Evolutionary conservation across 2,113 vertebrate species (phyloP).

Genomic region (Alectura lathami): DNA sequence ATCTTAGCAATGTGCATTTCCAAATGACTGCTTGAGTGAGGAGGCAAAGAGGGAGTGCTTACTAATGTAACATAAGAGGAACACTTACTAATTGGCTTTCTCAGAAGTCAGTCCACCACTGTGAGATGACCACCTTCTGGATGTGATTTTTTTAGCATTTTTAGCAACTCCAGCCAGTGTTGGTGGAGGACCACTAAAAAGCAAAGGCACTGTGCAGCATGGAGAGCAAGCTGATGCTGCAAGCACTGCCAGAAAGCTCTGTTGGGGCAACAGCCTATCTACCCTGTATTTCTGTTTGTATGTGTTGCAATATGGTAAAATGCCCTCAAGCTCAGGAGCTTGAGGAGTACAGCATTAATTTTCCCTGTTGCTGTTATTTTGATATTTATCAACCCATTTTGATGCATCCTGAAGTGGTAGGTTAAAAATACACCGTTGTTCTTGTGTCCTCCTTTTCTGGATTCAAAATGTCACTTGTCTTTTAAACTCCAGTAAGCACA

Average conservation of each 20-base stretch:
- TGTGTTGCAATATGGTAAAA: not conserved
- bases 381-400: not conserved
- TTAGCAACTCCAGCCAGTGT: not conserved
- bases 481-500: not conserved
- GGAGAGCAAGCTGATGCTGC: not conserved
- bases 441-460: not conserved
- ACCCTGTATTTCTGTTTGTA: not conserved
- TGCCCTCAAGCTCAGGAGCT: not conserved
- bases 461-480: not conserved
- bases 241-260: not conserved
- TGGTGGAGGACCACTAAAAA: not conserved
- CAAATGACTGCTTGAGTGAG: not conserved
- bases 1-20: conserved; percentile 13
- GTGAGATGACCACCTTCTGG: not conserved
- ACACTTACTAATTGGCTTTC: not conserved
- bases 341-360: not conserved
- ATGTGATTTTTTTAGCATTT: no score
- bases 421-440: not conserved
- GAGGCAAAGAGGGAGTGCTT: not conserved
- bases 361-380: conserved; percentile 1
- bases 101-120: not conserved
- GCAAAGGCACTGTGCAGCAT: not conserved
- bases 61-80: not conserved
- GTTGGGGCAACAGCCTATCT: not conserved
- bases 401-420: not conserved